These are phyloP conservation scores for Seriola rivoliana DNA, from an alignment of 2,113 vertebrate genomes.

Conservation along the genomic window DNA sequence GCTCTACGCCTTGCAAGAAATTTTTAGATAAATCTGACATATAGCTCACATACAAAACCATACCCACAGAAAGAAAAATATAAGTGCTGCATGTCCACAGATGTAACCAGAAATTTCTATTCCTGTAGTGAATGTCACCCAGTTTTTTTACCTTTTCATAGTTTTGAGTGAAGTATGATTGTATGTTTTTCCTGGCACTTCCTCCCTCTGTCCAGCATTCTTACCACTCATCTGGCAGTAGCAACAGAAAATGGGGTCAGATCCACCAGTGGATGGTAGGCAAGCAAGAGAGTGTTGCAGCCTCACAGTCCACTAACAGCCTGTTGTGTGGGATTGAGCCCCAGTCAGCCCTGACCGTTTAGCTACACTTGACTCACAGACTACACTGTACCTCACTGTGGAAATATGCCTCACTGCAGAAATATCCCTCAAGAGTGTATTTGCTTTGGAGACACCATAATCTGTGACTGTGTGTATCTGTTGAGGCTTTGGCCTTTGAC, in stretches of 20 bases:
- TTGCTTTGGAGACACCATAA: constrained; percentile 74
- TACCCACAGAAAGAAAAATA: constrained; percentile 16
- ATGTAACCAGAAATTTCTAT: constrained; percentile 57
- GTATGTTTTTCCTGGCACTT: constrained; percentile 73
- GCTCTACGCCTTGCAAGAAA: constrained; percentile 9
- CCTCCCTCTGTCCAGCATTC: constrained; percentile 86
- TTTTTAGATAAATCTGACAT: constrained; percentile 3
- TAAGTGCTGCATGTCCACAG: constrained; percentile 72
- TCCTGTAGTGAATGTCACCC: constrained; percentile 52
- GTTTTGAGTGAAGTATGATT: constrained; percentile 66
- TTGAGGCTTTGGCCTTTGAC: constrained; percentile 58
- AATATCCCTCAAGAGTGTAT: constrained; percentile 35
- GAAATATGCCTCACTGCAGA: constrained; percentile 57
- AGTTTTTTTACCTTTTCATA: constrained; percentile 62
- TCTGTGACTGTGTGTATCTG: constrained; percentile 62
- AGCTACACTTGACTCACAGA: constrained; percentile 61
- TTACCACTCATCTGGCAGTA: constrained; percentile 87
- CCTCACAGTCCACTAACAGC: constrained; percentile 69
- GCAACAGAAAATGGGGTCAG: constrained; percentile 94
- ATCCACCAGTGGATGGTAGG: constrained; percentile 99
- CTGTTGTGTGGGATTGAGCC: constrained; percentile 66
- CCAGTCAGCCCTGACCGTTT: constrained; percentile 56
- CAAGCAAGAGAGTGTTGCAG: constrained; percentile 56
- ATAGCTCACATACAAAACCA: constrained; percentile 20
- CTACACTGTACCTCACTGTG: constrained; percentile 60